phyloP scores from a whole-genome alignment of 1,140 invertebrate species.

The Aethina tumida region DNA sequence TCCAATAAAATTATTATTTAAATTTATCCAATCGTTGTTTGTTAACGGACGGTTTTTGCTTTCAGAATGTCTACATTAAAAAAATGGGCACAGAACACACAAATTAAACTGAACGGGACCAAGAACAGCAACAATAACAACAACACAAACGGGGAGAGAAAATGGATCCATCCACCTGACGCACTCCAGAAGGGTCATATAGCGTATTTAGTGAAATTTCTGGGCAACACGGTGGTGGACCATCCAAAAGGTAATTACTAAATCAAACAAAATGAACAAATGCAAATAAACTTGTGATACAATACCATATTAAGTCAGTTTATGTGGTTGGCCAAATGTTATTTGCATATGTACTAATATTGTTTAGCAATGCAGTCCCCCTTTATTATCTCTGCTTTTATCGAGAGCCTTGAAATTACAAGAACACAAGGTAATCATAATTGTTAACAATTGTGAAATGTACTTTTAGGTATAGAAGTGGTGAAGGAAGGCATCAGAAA shows the following conservation, averaged over 20 bases:
- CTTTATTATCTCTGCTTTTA: too few relatives aligned
- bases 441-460: too few relatives aligned
- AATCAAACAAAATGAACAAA: background rate
- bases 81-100: slow-evolving; percentile 37
- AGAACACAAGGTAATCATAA: too few relatives aligned
- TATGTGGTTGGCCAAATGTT: too few relatives aligned
- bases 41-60: too few relatives aligned
- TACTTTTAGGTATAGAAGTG: slow-evolving; percentile 64
- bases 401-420: too few relatives aligned
- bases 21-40: too few relatives aligned
- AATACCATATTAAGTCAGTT: too few relatives aligned
- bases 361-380: too few relatives aligned
- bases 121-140: slow-evolving; percentile 29
- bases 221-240: slow-evolving; percentile 86
- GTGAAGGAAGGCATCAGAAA: slow-evolving; percentile 94
- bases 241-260: slow-evolving; percentile 71
- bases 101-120: slow-evolving; percentile 32
- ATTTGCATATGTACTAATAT: too few relatives aligned
- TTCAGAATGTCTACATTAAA: slow-evolving; percentile 32
- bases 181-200: slow-evolving; percentile 89
- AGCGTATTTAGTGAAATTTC: slow-evolving; percentile 95
- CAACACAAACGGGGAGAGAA: slow-evolving; percentile 43
- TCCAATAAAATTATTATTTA: too few relatives aligned
- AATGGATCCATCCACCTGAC: slow-evolving; percentile 91
- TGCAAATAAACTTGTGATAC: too few relatives aligned